A percentile compares a stretch with the other conserved stretches of the same genome.
Evolutionary conservation across 1,140 invertebrate genomes (phyloP).

Genomic region (Spodoptera litura): DNA sequence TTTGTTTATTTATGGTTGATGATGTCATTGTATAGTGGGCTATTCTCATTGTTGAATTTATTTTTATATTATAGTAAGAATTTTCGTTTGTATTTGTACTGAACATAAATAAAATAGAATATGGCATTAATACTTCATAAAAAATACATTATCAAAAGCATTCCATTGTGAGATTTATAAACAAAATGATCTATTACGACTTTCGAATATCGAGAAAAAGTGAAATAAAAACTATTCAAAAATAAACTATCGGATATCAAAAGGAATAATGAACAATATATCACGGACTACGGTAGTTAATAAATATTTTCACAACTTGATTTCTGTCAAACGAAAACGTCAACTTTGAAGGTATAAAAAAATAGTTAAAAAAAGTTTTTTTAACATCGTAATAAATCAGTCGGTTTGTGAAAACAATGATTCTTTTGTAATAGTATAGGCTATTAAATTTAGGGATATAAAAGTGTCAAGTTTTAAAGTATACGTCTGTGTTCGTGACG

Average conservation of each 20-base stretch:
- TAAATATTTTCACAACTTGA: constrained; percentile 75
- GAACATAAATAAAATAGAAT: neutral
- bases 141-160: constrained; percentile 39
- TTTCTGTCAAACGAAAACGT: constrained; percentile 52
- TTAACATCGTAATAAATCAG: constrained; percentile 72
- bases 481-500: constrained; percentile 50
- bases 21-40: neutral
- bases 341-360: constrained; percentile 23
- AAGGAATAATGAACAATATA: constrained; percentile 57
- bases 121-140: constrained; percentile 31
- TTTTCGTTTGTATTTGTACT: too few relatives aligned
- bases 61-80: too few relatives aligned
- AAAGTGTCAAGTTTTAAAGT: constrained; percentile 65
- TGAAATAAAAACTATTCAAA: constrained; percentile 24
- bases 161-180: constrained; percentile 41
- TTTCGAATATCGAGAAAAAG: constrained; percentile 41
- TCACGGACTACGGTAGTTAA: constrained; percentile 76
- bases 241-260: constrained; percentile 55
- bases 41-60: too few relatives aligned
- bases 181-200: constrained; percentile 35
- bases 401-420: constrained; percentile 76
- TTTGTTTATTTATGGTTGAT: neutral
- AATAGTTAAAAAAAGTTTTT: constrained; percentile 38
- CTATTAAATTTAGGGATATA: constrained; percentile 76
- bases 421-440: constrained; percentile 81